phyloP scores from a whole-genome alignment of 2,888 invertebrate species.

The Lumbricus terrestris region DNA sequence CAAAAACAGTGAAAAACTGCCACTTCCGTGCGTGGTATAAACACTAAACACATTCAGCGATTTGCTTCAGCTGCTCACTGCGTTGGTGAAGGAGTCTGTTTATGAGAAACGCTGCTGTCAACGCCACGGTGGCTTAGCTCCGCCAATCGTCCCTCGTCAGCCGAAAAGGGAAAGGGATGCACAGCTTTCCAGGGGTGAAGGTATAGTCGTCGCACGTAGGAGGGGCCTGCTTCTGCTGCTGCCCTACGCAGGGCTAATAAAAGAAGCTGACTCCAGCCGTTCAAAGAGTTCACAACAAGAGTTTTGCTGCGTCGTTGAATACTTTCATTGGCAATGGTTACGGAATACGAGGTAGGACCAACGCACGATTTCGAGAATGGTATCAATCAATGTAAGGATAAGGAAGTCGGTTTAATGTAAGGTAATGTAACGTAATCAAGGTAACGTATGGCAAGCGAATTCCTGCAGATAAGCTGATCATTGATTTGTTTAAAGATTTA shows the following conservation, averaged over 20 bases:
- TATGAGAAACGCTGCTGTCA: neutral
- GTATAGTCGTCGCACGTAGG: neutral
- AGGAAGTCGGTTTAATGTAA: neutral
- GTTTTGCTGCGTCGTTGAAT: neutral
- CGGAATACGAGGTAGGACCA: neutral
- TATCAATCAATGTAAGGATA: neutral
- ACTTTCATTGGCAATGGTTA: neutral
- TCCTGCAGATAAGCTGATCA: neutral
- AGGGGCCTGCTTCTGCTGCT: no score
- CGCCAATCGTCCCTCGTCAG: neutral
- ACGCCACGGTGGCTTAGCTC: neutral
- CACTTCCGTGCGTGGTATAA: neutral
- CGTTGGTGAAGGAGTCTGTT: neutral
- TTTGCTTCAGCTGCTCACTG: neutral
- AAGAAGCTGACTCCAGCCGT: neutral
- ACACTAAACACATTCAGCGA: neutral
- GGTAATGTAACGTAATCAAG: neutral
- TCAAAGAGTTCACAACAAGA: neutral
- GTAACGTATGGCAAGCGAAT: neutral
- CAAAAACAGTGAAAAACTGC: neutral
- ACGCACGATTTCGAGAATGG: neutral
- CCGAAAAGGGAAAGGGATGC: neutral
- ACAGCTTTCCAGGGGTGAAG: neutral
- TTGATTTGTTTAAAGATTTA: no score
- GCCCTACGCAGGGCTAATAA: neutral